Evolutionary conservation across 2,888 invertebrate species (phyloP), one percentile per base, ranked within the genome.

Genomic region (Marronus borbonicus): DNA sequence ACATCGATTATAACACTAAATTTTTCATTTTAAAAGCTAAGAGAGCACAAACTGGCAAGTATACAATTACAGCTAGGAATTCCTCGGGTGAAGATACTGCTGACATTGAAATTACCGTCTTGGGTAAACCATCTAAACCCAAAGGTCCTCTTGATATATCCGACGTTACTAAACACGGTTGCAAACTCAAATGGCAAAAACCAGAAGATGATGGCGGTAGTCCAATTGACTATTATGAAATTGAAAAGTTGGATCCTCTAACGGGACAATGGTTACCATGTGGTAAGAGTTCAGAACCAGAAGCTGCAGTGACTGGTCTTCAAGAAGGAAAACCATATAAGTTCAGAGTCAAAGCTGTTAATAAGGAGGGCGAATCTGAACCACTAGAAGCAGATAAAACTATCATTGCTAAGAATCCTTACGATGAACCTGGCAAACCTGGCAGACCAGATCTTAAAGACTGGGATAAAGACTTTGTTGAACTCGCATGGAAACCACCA

Each of bases 361-460:
- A 99, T 89, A 97, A 97, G 87, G 98, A 99, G 89, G 99, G 99
- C 17, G 98, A 98, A 88, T 98, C 98, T 0, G 98, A 99, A 88
- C 98, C 98, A 79, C 90, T 99, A 77, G 97, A 97, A 88, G 95
- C 98, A 0, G 97, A 97, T 81, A 95, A 96, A 85, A 93, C 97
- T 10, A 98, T 98, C 81, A 93, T 98, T 84, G 99, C 99, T 78
- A 99, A 99, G 90, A 99, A 99, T 95, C 99, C 99, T 81, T 99
- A 96, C 89, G 95, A 98, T 88, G 97, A 97, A 87, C 97, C 98
- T 76, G 95, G 95, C 82, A 97, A 97, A 86, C 98, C 98, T 1
- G 97, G 97, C 1, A 92, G 96, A 74, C 97, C 97, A 0, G 95
- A 96, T 83, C 93, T 95, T 14, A 94, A 93, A 72, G 96, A 98